Evolutionary conservation across 2,113 vertebrate genomes (phyloP).

Genomic region (Oxyruncus cristatus): DNA sequence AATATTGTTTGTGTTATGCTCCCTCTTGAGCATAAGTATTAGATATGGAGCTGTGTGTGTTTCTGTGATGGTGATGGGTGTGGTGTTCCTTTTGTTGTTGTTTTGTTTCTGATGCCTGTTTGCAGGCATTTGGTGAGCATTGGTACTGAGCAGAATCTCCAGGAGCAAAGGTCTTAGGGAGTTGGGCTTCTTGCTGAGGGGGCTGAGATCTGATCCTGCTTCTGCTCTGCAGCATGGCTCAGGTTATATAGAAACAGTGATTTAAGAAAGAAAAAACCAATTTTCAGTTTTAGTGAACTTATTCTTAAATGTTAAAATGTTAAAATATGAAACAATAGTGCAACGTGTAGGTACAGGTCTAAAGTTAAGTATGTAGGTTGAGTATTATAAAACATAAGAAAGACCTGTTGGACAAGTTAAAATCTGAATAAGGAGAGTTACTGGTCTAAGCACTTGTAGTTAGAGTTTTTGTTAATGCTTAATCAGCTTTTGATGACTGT

Average conservation of each 20-base stretch:
- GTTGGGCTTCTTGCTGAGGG: background rate
- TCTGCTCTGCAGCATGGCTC: background rate
- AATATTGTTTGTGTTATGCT: background rate
- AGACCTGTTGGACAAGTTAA: constrained; percentile 35
- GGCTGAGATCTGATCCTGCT: background rate
- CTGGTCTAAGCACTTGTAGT: background rate
- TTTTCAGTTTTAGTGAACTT: background rate
- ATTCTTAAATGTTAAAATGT: background rate
- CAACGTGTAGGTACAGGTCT: background rate
- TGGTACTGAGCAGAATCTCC: background rate
- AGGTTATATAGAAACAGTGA: background rate
- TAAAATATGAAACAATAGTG: background rate
- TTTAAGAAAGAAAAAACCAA: background rate
- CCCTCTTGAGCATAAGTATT: background rate
- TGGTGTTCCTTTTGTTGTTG: background rate
- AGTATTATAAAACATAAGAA: background rate
- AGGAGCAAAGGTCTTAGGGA: background rate
- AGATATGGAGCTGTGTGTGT: background rate
- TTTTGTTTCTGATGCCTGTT: background rate
- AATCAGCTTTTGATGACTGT: constrained; percentile 3
- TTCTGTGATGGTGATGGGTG: background rate
- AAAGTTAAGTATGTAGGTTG: background rate
- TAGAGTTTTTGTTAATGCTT: constrained; percentile 16
- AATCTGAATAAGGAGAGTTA: constrained; percentile 36
- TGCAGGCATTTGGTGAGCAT: background rate